Conservation (phyloP, 2,113 vertebrate genomes). For the Paralichthys olivaceus region DNA sequence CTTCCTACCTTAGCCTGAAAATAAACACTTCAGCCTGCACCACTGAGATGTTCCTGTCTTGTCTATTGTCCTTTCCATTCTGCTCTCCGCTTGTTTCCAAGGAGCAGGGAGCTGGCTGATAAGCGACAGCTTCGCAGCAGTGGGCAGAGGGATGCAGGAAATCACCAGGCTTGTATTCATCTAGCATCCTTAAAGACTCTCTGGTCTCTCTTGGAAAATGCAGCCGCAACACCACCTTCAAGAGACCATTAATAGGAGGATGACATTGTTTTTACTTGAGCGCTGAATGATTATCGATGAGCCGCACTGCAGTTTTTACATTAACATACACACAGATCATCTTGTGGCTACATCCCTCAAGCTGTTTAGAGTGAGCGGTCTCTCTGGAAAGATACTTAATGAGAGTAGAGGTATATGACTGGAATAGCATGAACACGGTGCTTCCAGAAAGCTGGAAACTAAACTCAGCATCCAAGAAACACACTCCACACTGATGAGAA, state of each 20-base stretch:
- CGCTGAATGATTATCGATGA: neutral
- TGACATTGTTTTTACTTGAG: neutral
- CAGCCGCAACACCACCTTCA: neutral
- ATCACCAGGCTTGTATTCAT: constrained; percentile 27
- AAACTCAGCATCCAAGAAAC: constrained; percentile 3
- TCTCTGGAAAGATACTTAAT: neutral
- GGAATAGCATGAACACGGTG: neutral
- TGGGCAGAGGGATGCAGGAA: constrained; percentile 1
- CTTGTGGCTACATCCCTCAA: neutral
- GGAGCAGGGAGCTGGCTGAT: constrained; percentile 32
- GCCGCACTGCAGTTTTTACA: neutral
- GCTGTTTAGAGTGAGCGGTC: constrained; percentile 2
- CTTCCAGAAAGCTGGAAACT: constrained; percentile 17
- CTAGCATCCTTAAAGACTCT: constrained; percentile 16
- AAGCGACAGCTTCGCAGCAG: constrained; percentile 22
- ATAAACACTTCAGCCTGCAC: constrained; percentile 23
- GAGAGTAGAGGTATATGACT: neutral
- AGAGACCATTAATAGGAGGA: constrained; percentile 7
- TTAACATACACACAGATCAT: neutral
- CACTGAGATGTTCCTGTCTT: constrained; percentile 8
- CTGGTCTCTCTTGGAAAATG: constrained; percentile 1
- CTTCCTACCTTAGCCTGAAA: neutral
- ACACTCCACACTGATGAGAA: neutral
- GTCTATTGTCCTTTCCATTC: constrained; percentile 8
- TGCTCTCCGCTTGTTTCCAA: constrained; percentile 25